phyloP scores from a whole-genome alignment of 2,888 invertebrate genomes.

The Rhyacophila evoluta region DNA sequence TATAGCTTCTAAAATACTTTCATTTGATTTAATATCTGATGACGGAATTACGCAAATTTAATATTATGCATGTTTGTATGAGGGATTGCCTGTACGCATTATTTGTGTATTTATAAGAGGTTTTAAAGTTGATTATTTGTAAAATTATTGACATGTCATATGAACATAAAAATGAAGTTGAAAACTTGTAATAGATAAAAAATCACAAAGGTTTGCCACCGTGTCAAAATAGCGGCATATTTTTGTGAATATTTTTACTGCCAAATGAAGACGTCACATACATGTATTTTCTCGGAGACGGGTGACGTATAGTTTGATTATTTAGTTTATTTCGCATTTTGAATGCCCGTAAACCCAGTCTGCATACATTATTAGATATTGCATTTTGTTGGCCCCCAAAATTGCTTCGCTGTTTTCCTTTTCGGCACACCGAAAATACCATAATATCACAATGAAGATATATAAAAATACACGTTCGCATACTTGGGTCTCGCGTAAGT shows the following conservation, averaged over 20 bases:
- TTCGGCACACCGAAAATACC: background rate
- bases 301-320: background rate
- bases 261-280: background rate
- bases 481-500: background rate
- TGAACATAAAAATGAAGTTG: too few relatives aligned
- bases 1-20: too few relatives aligned
- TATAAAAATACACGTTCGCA: background rate
- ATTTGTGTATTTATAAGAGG: too few relatives aligned
- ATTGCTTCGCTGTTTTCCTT: background rate
- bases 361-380: conserved; percentile 8
- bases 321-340: conserved; percentile 1
- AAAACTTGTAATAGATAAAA: too few relatives aligned
- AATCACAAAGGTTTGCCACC: too few relatives aligned
- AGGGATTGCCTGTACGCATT: too few relatives aligned
- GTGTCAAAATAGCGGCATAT: background rate
- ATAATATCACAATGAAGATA: background rate
- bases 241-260: background rate
- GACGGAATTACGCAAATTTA: too few relatives aligned
- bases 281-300: background rate
- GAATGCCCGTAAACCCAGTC: background rate
- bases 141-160: too few relatives aligned
- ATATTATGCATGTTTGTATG: too few relatives aligned
- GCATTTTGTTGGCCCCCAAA: background rate
- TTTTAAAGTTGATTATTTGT: too few relatives aligned
- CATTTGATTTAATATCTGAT: too few relatives aligned